Evolutionary conservation across 2,797 vertebrate genomes (phyloP).

Genomic region (Sebastes hopkinsi): DNA sequence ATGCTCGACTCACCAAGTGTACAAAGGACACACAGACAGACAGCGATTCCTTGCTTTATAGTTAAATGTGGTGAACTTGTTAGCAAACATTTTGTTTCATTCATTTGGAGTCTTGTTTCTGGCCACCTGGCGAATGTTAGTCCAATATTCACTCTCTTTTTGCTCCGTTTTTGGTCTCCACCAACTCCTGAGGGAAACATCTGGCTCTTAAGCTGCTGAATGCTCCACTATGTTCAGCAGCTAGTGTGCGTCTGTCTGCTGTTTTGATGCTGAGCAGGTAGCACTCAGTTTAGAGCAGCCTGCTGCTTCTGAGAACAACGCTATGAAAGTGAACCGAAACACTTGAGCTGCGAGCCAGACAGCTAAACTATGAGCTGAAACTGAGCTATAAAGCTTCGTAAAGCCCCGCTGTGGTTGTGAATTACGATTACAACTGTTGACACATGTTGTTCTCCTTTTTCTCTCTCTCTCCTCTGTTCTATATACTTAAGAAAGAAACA

Average conservation of each 20-base stretch:
- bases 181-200: neutral
- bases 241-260: neutral
- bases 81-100: neutral
- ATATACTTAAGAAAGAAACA: neutral
- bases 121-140: neutral
- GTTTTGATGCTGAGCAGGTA: neutral
- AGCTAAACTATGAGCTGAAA: neutral
- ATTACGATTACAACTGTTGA: neutral
- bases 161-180: neutral
- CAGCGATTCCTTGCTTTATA: neutral
- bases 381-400: neutral
- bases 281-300: neutral
- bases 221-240: neutral
- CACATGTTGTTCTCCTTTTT: neutral
- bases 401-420: neutral
- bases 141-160: neutral
- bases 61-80: neutral
- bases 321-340: neutral
- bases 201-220: neutral
- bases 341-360: rapidly evolving
- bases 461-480: neutral
- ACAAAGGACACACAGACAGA: neutral
- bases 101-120: neutral
- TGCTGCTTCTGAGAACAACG: neutral
- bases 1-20: too few relatives aligned